Evolutionary conservation across 2,797 vertebrate species (phyloP), one percentile per base, ranked within the genome.

Genomic region (Thripadectes ignobilis): DNA sequence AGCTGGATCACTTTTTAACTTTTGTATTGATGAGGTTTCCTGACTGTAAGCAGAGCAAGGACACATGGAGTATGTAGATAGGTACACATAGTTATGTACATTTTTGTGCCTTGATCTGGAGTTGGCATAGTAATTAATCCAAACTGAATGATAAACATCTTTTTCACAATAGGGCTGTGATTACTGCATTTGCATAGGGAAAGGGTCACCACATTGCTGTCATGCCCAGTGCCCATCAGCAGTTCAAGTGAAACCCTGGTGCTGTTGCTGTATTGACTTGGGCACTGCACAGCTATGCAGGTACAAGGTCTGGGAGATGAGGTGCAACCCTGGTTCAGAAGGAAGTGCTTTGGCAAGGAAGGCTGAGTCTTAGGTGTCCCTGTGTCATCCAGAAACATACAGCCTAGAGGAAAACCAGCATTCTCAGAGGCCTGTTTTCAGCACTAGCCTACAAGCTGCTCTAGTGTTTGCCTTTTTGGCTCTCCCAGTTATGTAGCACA

Each of bases 221-320:
- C 48, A 36, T 1, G 2, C 26, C 29, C 1, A 4, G 21, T 20
- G 10, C 10, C 41, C 6, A 2, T 20, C 57, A 72, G 34, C 34
- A 59, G 9, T 32, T 41, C 80, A 71, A 21, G 43, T 0, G 2
- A 74, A 77, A n/a, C 21, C 14, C 12, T 24, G 16, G 15, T 34
- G 16, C 36, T 14, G 3, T n/a, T 27, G 21, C 17, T 62, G 2
- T 54, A 29, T 22, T 65, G 29, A 21, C 29, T 24, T 30, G 66
- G 39, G 22, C 30, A 13, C 27, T 51, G 61, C 27, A 81, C 32
- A 39, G 12, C 1, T 59, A 38, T 51, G 20, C 1, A 2, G 32
- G 23, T 51, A 21, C 41, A 34, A 71, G 24, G 17, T 66, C 34
- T 69, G 61, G 85, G 10, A 24, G 14, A 77, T 4, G 17, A 81